Conservation (phyloP, 2,888 invertebrate species). For the Stenotaenia linearis region DNA sequence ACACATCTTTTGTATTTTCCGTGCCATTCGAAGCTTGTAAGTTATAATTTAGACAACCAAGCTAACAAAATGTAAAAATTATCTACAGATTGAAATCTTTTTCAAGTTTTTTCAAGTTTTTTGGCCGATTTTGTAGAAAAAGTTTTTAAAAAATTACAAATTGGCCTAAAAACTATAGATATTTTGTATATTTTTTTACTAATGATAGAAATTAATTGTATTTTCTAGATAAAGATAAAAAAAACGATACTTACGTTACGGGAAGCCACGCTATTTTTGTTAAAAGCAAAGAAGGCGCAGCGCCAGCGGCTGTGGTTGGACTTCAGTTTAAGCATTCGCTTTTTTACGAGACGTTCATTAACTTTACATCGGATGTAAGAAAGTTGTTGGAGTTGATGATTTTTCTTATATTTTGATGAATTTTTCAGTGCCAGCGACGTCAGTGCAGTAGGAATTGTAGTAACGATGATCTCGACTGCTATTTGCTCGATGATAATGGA, state of each 20-base stretch:
- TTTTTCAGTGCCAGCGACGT: conserved; percentile 9
- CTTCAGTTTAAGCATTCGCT: conserved; percentile 78
- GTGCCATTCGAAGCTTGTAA: conserved; percentile 69
- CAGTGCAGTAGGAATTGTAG: conserved; percentile 30
- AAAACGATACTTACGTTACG: conserved; percentile 65
- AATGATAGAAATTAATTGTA: too few species aligned
- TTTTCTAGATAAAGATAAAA: background rate
- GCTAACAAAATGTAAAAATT: too few species aligned
- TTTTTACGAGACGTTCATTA: conserved; percentile 75
- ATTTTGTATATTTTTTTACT: background rate
- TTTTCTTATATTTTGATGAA: background rate
- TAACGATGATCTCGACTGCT: conserved; percentile 72
- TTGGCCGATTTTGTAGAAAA: too few species aligned
- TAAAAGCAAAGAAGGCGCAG: conserved; percentile 55
- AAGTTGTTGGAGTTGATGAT: background rate
- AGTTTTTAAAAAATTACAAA: too few species aligned
- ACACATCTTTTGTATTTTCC: conserved; percentile 85
- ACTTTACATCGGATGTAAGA: conserved; percentile 60
- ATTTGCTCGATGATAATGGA: conserved; percentile 88
- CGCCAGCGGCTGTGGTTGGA: conserved; percentile 88
- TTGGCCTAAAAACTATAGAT: too few species aligned
- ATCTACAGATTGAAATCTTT: too few species aligned
- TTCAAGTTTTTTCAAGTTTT: too few species aligned
- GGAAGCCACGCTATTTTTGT: conserved; percentile 89
- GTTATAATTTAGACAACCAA: too few species aligned